Evolutionary conservation across 2,113 vertebrate species (phyloP).

Genomic region (Pipa parva): DNA sequence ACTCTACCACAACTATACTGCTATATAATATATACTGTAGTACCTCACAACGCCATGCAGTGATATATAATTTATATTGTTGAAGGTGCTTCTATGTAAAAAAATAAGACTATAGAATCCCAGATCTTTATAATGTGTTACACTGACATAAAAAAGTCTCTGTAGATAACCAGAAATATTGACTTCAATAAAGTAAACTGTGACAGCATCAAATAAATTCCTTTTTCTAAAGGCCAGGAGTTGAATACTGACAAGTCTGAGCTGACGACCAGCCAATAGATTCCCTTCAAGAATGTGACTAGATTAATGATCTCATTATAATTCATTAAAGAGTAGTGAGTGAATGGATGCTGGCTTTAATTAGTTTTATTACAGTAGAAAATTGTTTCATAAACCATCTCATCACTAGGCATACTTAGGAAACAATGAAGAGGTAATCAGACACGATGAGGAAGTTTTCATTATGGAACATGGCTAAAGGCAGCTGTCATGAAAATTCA

Average conservation of each 20-base stretch:
- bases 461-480: slow-evolving; percentile 54
- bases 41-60: too few species aligned
- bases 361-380: slow-evolving; percentile 70
- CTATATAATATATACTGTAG: too few species aligned
- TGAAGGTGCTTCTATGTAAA: too few species aligned
- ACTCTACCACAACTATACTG: too few species aligned
- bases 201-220: slow-evolving; percentile 27
- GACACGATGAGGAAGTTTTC: slow-evolving; percentile 55
- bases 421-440: slow-evolving; percentile 61
- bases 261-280: slow-evolving; percentile 48
- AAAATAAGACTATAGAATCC: too few species aligned
- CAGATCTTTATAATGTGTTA: too few species aligned
- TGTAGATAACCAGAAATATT: background rate
- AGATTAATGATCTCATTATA: slow-evolving; percentile 71
- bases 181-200: slow-evolving; percentile 6
- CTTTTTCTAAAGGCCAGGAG: slow-evolving; percentile 37
- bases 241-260: slow-evolving; percentile 21
- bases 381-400: slow-evolving; percentile 68
- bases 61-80: too few species aligned
- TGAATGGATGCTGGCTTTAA: slow-evolving; percentile 69
- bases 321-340: slow-evolving; percentile 67
- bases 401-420: slow-evolving; percentile 60
- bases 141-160: too few species aligned
- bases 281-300: slow-evolving; percentile 41
- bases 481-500: slow-evolving; percentile 49